Conservation (phyloP, 2,797 vertebrate species). For the Prionace glauca region DNA sequence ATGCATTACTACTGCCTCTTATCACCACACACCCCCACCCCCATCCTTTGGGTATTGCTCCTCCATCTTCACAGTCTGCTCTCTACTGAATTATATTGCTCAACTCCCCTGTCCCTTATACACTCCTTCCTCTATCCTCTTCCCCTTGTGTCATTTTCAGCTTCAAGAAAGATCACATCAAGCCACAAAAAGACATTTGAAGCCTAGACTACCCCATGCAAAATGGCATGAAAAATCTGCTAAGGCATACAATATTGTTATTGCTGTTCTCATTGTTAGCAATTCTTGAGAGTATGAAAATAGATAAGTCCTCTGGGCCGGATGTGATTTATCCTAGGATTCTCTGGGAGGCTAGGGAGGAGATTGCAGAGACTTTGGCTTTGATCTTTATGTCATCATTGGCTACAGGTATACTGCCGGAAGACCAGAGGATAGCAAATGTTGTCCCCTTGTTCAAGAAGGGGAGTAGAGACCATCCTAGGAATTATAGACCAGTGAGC, state of each 20-base stretch:
- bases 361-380: no score
- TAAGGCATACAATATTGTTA: neutral
- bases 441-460: no score
- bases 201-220: neutral
- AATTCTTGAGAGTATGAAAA: no score
- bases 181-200: neutral
- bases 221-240: neutral
- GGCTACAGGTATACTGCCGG: no score
- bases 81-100: neutral
- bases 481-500: no score
- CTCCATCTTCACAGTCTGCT: neutral
- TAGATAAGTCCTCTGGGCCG: no score
- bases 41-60: neutral
- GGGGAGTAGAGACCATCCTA: no score
- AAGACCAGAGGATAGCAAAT: no score
- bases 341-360: no score
- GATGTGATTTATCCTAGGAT: no score
- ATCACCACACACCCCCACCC: no score
- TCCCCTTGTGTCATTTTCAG: neutral
- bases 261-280: neutral
- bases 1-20: neutral
- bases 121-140: neutral
- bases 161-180: neutral
- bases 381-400: no score
- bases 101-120: neutral